phyloP scores from a whole-genome alignment of 2,797 vertebrate genomes.

The Neosalanx taihuensis region DNA sequence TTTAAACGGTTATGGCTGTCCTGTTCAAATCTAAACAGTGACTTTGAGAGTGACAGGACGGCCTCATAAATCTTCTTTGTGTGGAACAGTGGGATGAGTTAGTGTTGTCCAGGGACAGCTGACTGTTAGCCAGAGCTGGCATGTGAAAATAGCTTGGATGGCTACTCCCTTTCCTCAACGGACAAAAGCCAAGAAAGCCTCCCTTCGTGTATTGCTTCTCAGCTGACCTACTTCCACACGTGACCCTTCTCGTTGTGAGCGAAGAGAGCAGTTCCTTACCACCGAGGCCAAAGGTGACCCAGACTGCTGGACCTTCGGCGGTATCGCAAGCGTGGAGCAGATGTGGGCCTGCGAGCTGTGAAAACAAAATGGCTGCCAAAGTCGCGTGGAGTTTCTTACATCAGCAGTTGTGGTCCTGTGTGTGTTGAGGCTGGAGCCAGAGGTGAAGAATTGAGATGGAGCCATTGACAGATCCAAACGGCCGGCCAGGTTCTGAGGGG shows the following conservation, averaged over 20 bases:
- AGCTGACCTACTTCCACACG: conserved; percentile 21
- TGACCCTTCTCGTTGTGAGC: conserved; percentile 22
- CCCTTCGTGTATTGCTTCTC: conserved; percentile 31
- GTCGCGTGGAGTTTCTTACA: conserved; percentile 21
- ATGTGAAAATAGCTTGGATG: conserved; percentile 41
- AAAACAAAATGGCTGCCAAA: conserved; percentile 53
- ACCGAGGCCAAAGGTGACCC: background rate
- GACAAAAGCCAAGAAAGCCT: conserved; percentile 45
- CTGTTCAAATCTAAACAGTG: conserved; percentile 18
- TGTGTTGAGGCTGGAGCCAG: conserved; percentile 23
- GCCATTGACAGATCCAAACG: conserved; percentile 27
- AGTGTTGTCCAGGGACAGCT: conserved; percentile 44
- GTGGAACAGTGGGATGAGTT: conserved; percentile 34
- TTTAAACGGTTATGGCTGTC: conserved; percentile 13
- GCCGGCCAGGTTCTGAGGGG: conserved; percentile 14
- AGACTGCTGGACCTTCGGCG: background rate
- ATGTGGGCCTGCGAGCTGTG: conserved; percentile 36
- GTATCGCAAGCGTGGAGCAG: conserved; percentile 16
- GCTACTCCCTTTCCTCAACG: conserved; percentile 31
- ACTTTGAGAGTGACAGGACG: background rate
- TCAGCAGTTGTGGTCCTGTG: conserved; percentile 40
- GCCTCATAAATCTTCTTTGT: conserved; percentile 40
- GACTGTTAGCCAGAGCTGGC: conserved; percentile 25
- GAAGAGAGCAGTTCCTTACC: conserved; percentile 9
- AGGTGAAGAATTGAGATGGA: conserved; percentile 21